Evolutionary conservation across 1,140 invertebrate species (phyloP), one percentile per base, ranked within the genome.

Genomic region (Oedothorax gibbosus): DNA sequence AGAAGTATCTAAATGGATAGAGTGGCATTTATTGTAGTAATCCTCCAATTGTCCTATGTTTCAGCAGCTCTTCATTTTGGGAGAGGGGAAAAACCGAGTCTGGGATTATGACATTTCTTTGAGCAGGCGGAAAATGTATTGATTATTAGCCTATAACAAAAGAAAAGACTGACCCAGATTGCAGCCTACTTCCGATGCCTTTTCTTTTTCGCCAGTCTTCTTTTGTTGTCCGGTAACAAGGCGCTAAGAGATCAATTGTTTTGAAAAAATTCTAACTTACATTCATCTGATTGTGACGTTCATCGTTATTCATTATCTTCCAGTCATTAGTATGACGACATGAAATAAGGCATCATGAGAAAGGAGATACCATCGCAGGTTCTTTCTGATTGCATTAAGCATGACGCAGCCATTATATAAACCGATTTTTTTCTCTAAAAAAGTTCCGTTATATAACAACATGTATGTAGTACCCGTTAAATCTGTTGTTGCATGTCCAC

Each of bases 131-230:
- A 60, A 68, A 71, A 81, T 81, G 21, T 81, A 81, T 81, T 81
- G 78, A 81, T 81, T 81, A 81, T 81, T 81, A 81, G 66, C 66
- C 64, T 71, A 81, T 81, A 81, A 71, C 51, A 81, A 81, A 81
- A 18, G 68, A 71, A 71, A 81, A 71, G 66, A 54, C 64, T 81
- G 78, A 81, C 78, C 78, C 64, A 81, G 78, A 81, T 81, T 81
- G 78, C 78, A 9, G 20, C 78, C 56, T 53, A 56, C 71, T 81
- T 81, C 78, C 53, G 10, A 81, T 66, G 50, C 11, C 56, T 49
- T 69, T 80, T 81, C 68, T 71, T 81, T 81, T 71, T 60, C 68
- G 57, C 56, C 51, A 68, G 49, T 12, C 14, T 60, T 50, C 78
- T 81, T 81, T 81, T 81, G 78, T 81, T 81, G 68, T 35, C 71